Conservation (phyloP, 2,113 vertebrate genomes). For the Pardalotus punctatus region DNA sequence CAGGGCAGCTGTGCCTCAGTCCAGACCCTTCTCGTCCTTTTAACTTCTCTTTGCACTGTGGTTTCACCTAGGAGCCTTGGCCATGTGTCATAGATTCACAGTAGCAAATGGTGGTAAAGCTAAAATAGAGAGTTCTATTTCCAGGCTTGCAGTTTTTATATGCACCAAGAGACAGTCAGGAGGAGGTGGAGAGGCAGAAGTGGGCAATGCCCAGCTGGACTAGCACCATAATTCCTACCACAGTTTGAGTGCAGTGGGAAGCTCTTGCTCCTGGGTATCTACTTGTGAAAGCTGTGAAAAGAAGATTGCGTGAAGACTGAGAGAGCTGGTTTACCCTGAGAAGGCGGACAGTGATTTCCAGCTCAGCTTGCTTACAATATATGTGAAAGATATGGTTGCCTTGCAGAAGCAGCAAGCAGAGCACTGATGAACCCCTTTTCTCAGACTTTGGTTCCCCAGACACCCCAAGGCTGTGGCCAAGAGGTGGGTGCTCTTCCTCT, state of each 20-base stretch:
- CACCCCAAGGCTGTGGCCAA: background rate
- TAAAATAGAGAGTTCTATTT: background rate
- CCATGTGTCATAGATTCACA: background rate
- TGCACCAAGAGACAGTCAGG: background rate
- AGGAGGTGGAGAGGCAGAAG: background rate
- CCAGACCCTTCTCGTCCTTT: background rate
- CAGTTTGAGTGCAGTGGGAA: background rate
- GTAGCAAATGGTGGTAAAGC: background rate
- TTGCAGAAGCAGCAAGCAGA: background rate
- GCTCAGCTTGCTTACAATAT: background rate
- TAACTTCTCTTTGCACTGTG: background rate
- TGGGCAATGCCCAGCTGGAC: background rate
- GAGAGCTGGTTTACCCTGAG: background rate
- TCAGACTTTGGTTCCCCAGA: background rate
- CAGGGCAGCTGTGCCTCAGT: background rate
- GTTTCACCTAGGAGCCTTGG: background rate
- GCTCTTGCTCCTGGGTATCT: background rate
- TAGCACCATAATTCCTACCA: background rate
- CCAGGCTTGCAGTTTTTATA: background rate
- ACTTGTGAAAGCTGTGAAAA: background rate
- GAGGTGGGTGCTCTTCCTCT: background rate
- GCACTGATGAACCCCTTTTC: background rate
- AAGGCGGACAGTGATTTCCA: background rate
- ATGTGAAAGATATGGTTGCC: background rate
- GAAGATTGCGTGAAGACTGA: background rate